These are phyloP conservation scores for Mythimna impura DNA, from an alignment of 2,888 invertebrate species.

Conservation along the genomic window DNA sequence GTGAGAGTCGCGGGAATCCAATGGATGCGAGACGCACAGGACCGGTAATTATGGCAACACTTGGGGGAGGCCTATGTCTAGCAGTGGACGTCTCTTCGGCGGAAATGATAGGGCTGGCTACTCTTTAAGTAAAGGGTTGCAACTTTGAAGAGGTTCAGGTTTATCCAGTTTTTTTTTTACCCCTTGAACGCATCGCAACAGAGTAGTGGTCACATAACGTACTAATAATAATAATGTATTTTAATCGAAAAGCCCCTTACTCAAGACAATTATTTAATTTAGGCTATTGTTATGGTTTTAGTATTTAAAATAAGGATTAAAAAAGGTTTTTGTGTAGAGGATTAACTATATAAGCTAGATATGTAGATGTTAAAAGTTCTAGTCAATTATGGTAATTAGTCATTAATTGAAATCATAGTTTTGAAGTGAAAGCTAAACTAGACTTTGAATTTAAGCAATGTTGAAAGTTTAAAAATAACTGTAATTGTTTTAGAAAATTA, in stretches of 20 bases:
- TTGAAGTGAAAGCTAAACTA: not conserved
- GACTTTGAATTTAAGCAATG: not conserved
- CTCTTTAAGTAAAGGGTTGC: not conserved
- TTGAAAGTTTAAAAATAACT: not conserved
- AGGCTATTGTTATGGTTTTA: too few relatives aligned
- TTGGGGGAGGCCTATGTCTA: too few relatives aligned
- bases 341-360: not conserved
- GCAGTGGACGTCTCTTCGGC: too few relatives aligned
- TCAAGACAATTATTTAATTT: slow-evolving; percentile 4
- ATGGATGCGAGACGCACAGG: too few relatives aligned
- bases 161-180: not conserved
- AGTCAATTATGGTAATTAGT: not conserved
- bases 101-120: not conserved
- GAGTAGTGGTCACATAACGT: not conserved
- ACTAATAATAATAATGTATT: not conserved
- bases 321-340: not conserved
- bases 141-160: not conserved
- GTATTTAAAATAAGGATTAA: not conserved
- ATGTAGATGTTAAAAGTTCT: not conserved
- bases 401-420: slow-evolving; percentile 7
- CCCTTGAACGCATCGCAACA: not conserved
- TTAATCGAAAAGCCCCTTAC: not conserved
- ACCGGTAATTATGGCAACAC: too few relatives aligned
- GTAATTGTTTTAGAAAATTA: not conserved
- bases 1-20: too few relatives aligned